A percentile compares a stretch with the other conserved stretches of the same genome.
Evolutionary conservation across 2,113 vertebrate species (phyloP).

Genomic region (Podarcis muralis): DNA sequence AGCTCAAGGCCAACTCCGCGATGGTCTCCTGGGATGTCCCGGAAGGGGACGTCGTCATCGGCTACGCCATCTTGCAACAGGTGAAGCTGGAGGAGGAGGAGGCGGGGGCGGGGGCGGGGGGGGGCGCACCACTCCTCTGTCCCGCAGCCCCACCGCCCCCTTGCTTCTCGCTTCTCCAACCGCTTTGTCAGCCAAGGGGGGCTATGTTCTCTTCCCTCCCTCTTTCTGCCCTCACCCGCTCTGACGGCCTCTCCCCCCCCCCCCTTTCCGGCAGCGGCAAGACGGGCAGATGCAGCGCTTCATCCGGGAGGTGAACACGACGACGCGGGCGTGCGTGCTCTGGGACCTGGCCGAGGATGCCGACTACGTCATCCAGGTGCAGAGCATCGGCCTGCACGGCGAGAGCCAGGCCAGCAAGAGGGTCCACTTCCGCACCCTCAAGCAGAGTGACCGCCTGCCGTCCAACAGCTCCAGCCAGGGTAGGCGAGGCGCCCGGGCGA

Average conservation of each 20-base stretch:
- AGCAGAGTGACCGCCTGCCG: conserved; percentile 89
- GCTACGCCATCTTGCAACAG: conserved; percentile 97
- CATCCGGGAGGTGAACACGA: conserved; percentile 97
- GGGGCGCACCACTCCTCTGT: neutral
- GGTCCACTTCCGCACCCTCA: conserved; percentile 92
- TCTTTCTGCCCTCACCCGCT: neutral
- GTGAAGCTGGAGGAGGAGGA: conserved; percentile 64
- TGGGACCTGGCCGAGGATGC: conserved; percentile 97
- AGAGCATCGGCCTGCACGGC: conserved; percentile 91
- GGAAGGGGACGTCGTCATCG: conserved; percentile 94
- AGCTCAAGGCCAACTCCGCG: conserved; percentile 94
- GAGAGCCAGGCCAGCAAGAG: conserved; percentile 94
- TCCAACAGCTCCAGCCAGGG: conserved; percentile 97
- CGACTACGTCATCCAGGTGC: conserved; percentile 94
- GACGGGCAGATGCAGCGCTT: conserved; percentile 94
- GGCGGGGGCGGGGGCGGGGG: too few relatives aligned
- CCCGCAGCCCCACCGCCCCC: neutral
- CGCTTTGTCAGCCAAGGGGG: neutral
- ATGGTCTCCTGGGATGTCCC: conserved; percentile 97
- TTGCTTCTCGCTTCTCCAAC: neutral
- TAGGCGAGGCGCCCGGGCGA: conserved; percentile 59
- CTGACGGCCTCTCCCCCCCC: conserved; percentile 7
- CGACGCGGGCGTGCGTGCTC: conserved; percentile 92
- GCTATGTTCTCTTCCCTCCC: neutral
- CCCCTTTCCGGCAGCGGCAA: conserved; percentile 81